Percentiles rank a stretch among this genome's conserved stretches.
Conservation (phyloP, 2,888 invertebrate genomes). For the Abrostola tripartita region DNA sequence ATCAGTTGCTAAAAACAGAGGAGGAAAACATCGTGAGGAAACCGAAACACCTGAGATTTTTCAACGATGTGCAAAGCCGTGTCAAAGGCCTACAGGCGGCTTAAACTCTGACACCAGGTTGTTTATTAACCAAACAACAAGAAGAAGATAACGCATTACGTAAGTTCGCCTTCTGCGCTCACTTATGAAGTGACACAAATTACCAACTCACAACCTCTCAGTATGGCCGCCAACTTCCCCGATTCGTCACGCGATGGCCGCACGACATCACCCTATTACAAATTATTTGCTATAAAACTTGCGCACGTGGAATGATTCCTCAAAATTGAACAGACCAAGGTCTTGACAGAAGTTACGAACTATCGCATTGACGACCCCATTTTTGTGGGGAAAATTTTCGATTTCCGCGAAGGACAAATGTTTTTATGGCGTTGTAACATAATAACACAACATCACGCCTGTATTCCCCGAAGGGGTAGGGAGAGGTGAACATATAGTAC, state of each 20-base stretch:
- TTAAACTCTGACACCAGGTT: too few relatives aligned
- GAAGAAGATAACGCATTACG: neutral
- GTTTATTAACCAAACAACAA: too few relatives aligned
- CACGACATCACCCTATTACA: constrained; percentile 33
- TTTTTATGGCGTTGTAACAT: neutral
- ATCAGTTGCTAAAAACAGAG: too few relatives aligned
- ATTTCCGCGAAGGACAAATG: neutral
- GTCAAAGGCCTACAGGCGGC: too few relatives aligned
- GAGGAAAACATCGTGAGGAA: too few relatives aligned
- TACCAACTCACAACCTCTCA: constrained; percentile 20
- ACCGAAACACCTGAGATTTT: too few relatives aligned
- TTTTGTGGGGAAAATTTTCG: neutral
- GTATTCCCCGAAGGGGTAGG: too few relatives aligned
- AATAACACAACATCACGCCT: too few relatives aligned
- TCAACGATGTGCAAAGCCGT: too few relatives aligned
- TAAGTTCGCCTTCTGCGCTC: constrained; percentile 25
- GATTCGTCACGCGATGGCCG: constrained; percentile 38
- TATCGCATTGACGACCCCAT: constrained; percentile 3
- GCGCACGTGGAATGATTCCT: constrained; percentile 19
- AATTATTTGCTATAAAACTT: constrained; percentile 36
- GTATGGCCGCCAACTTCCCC: constrained; percentile 5
- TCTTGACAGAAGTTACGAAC: constrained; percentile 11
- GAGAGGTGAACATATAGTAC: too few relatives aligned
- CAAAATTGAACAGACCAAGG: constrained; percentile 19
- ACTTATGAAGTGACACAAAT: constrained; percentile 5